phyloP scores from a whole-genome alignment of 2,797 vertebrate genomes.

The Phylloscopus collybita region DNA sequence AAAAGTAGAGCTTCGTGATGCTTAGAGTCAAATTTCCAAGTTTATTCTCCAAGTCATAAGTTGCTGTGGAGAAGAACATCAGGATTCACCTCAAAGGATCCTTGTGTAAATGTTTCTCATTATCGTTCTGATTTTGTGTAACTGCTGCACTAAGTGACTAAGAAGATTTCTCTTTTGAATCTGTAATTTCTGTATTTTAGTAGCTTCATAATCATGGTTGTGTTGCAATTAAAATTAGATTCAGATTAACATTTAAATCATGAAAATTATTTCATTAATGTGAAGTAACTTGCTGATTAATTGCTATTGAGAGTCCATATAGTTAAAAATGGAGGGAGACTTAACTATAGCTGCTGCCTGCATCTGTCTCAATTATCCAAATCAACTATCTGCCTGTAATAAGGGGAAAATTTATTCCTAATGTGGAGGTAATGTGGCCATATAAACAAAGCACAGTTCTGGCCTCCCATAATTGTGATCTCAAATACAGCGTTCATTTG shows the following conservation, averaged over 20 bases:
- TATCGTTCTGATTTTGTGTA: not conserved
- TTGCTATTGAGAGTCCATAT: not conserved
- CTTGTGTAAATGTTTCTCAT: not conserved
- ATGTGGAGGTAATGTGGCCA: not conserved
- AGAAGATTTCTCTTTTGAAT: not conserved
- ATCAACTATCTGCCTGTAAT: not conserved
- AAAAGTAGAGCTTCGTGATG: not conserved
- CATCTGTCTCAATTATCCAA: slow-evolving; percentile 3
- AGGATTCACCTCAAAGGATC: not conserved
- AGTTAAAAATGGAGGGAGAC: not conserved
- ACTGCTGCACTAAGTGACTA: not conserved
- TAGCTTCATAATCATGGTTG: not conserved
- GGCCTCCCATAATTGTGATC: not conserved
- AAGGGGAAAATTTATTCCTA: slow-evolving; percentile 1
- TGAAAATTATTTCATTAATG: not conserved
- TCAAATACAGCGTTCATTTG: not conserved
- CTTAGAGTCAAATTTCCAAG: not conserved
- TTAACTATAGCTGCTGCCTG: not conserved
- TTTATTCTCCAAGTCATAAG: not conserved
- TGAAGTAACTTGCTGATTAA: not conserved
- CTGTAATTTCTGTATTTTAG: not conserved
- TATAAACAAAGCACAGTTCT: not conserved
- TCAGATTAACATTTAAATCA: not conserved
- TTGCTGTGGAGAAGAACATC: not conserved
- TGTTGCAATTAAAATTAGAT: not conserved